Base-by-base conservation (phyloP, 2,888 invertebrate genomes). In the Metalampra italica region DNA sequence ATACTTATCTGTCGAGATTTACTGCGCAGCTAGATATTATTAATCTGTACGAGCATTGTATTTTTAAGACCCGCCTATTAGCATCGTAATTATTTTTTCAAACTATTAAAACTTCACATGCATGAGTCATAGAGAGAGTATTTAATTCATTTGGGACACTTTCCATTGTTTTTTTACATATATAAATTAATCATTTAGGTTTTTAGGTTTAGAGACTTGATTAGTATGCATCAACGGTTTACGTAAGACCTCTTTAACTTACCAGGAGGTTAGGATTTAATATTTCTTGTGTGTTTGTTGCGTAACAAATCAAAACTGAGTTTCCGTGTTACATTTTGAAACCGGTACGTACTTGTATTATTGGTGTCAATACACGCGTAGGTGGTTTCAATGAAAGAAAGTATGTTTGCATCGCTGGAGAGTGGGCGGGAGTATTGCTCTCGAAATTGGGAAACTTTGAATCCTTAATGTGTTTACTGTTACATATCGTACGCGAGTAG, bases 381-480 rank as follows among this genome's bases (percentile, higher is more conserved):
- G 85, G 85, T 69, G 72, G 72, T 78, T 82, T 82, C 77, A 78
- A 81, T 80, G 73, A 69, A 85, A 81, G 87, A 87, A 86, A 87
- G 87, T 80, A 60, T 71, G 65, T 60, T 69, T 62, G 46, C 32
- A 37, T 38, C 43, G 47, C 29, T 42, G 41, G 60, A 65, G 77
- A 75, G 30, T 45, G 32, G 43, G 43, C 7, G 2, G 43, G 47
- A 32, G 46, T 30, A 49, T 36, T 44, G 54, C 57, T 60, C 58
- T 63, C 57, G 56, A 61, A 68, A 71, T 72, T 72, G 56, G 64
- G 63, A 60, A 75, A 73, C 50, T 68, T 65, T 66, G 64, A 61
- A 69, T 71, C 62, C 65, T 62, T 62, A 62, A 59, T 56, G 54
- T 49, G 51, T 52, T 51, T 52, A 45, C 45, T 43, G 50, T 56